phyloP scores from a whole-genome alignment of 2,888 invertebrate genomes.

The Entomobrya proxima region DNA sequence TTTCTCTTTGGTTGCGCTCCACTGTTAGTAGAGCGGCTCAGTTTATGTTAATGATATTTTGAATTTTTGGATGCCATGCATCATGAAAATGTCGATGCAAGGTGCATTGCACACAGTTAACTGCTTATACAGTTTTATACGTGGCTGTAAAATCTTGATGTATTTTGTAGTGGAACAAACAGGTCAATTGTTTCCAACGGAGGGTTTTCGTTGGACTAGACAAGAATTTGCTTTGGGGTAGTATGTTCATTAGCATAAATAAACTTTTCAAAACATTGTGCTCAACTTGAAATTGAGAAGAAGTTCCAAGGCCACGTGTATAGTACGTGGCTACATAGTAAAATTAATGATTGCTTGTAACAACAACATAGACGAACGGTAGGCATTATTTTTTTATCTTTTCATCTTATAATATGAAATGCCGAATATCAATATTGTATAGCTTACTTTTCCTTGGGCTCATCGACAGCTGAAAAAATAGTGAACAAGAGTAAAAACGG shows the following conservation, averaged over 20 bases:
- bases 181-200: constrained; percentile 12
- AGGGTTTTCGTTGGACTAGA: background rate
- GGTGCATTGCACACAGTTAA: background rate
- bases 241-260: constrained; percentile 11
- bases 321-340: too few relatives aligned
- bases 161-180: background rate
- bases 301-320: constrained; percentile 6
- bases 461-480: constrained; percentile 88
- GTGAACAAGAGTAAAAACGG: constrained; percentile 40
- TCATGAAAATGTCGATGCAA: background rate
- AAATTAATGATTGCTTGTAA: too few relatives aligned
- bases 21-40: background rate
- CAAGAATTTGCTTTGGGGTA: background rate
- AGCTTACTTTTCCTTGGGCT: constrained; percentile 96
- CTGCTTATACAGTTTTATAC: constrained; percentile 1
- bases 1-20: background rate
- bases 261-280: background rate
- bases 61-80: background rate
- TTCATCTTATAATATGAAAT: too few relatives aligned
- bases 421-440: background rate
- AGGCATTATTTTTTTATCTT: background rate
- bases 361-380: constrained; percentile 6
- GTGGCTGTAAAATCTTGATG: constrained; percentile 19
- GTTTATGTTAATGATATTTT: background rate
- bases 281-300: constrained; percentile 23